phyloP scores from a whole-genome alignment of 2,113 vertebrate genomes.

The Butastur rufipennis region DNA sequence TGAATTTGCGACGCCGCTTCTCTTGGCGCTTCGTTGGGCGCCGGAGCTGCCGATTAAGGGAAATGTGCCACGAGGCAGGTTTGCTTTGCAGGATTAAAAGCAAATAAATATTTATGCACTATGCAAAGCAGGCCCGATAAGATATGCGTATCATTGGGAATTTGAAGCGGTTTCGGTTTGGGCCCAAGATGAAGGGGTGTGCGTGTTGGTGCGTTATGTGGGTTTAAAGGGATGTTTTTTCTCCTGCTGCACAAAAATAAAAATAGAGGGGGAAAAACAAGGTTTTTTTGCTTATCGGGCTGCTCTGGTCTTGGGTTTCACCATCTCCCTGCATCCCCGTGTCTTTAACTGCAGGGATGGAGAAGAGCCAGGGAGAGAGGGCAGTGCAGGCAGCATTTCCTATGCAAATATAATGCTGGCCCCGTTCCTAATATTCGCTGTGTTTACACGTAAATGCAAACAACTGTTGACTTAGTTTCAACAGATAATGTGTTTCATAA shows the following conservation, averaged over 20 bases:
- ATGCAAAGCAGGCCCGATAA: slow-evolving; percentile 55
- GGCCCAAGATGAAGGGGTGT: slow-evolving; percentile 3
- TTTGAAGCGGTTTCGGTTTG: slow-evolving; percentile 41
- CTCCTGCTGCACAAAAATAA: neutral
- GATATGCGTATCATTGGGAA: slow-evolving; percentile 44
- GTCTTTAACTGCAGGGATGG: slow-evolving; percentile 31
- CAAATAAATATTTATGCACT: slow-evolving; percentile 70
- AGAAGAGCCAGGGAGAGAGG: slow-evolving; percentile 31
- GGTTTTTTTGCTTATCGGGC: neutral
- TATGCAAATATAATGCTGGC: slow-evolving; percentile 61
- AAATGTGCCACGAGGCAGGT: slow-evolving; percentile 56
- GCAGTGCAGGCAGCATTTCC: slow-evolving; percentile 25
- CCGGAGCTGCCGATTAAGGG: neutral
- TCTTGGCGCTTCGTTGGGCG: neutral
- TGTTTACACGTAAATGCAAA: slow-evolving; percentile 66
- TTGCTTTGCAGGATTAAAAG: slow-evolving; percentile 68
- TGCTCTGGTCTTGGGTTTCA: neutral
- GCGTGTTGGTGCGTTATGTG: neutral
- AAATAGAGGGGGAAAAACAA: neutral
- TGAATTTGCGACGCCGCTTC: neutral
- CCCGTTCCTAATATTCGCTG: slow-evolving; percentile 13
- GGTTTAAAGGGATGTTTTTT: neutral
- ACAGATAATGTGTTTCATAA: slow-evolving; percentile 61
- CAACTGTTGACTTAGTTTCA: slow-evolving; percentile 69
- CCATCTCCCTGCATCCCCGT: neutral